Base-by-base conservation (phyloP, 1,140 invertebrate genomes). In the Pachyrhynchus sulphureomaculatus region DNA sequence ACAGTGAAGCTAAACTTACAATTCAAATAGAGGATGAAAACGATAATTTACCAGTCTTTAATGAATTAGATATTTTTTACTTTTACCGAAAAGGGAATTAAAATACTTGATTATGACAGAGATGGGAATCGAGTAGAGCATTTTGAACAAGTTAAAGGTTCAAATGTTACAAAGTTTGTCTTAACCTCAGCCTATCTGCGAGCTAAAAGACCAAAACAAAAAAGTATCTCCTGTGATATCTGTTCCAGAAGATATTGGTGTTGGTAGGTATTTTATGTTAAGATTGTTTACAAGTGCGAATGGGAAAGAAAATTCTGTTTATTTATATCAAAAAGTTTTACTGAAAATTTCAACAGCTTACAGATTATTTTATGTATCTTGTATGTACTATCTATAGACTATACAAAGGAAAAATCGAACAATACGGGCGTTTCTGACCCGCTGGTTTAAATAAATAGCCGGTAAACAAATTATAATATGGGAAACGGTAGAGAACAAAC, bases 21-120 rank as follows among this genome's bases (percentile, higher is more conserved):
- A 84, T 96, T 44, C 80, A 77, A 0, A 77, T 95, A 10, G 78
- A 84, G 4, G 93, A 96, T 76, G 84, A 87, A 58, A 96, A 96
- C 72, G 93, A 96, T 74, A 93, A 94, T 77, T 66, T 81, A 0
- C 93, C 93, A 0, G 80, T 82, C 42, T 88, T 86, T 62, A 81
- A 80, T 57, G 84, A 87, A 66, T 84, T 88, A 69, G 80, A 84
- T 15, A 81, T 88, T 34, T 83, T 84, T 26, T 48, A 55, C 56
- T n/a, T 13, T 32, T 2, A 77, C 85, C 6, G 82, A 85, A 52
- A 82, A 86, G 68, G 85, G 81, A 1, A 78, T 88, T 34, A 84
- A 84, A 33, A 81, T 88, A n/a, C 71, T 84, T 4, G 81, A 86
- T 69, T 76, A 80, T 33, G 81, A 83, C 33, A 75, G 74, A 23